phyloP scores from a whole-genome alignment of 2,797 vertebrate genomes.

The Phyllotis vaccarum region DNA sequence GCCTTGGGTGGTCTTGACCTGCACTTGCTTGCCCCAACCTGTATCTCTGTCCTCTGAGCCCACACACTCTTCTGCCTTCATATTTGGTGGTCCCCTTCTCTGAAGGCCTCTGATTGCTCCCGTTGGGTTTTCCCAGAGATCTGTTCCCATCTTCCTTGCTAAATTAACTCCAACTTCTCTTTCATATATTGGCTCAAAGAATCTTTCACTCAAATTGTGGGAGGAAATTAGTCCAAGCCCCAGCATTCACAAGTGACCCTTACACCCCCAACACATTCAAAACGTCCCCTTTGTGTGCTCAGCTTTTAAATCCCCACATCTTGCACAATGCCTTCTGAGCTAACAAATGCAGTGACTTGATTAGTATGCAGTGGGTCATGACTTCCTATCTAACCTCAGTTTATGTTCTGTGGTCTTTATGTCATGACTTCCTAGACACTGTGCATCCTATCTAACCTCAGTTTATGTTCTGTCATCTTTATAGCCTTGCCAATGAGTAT shows the following conservation, averaged over 20 bases:
- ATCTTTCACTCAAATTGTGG: neutral
- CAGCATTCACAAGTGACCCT: neutral
- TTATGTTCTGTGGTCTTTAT: too few relatives aligned
- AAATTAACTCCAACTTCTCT: neutral
- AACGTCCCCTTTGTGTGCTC: neutral
- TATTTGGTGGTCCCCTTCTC: neutral
- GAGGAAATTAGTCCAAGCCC: neutral
- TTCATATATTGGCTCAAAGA: neutral
- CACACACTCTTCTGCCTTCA: neutral
- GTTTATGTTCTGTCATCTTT: neutral
- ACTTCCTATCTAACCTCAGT: neutral
- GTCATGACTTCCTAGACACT: neutral
- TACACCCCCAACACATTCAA: too few relatives aligned
- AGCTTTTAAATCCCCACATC: accelerated
- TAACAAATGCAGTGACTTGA: neutral
- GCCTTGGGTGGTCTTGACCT: accelerated
- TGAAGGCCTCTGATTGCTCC: neutral
- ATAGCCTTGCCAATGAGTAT: neutral
- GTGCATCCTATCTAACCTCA: neutral
- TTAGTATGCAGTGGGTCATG: neutral
- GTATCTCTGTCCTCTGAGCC: accelerated
- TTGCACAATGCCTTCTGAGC: neutral
- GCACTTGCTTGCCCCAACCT: too few relatives aligned
- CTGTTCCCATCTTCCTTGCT: neutral
- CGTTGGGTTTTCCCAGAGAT: neutral